Evolutionary conservation across 1,140 invertebrate genomes (phyloP).

Genomic region (Ceratoteleas bidentatus): DNA sequence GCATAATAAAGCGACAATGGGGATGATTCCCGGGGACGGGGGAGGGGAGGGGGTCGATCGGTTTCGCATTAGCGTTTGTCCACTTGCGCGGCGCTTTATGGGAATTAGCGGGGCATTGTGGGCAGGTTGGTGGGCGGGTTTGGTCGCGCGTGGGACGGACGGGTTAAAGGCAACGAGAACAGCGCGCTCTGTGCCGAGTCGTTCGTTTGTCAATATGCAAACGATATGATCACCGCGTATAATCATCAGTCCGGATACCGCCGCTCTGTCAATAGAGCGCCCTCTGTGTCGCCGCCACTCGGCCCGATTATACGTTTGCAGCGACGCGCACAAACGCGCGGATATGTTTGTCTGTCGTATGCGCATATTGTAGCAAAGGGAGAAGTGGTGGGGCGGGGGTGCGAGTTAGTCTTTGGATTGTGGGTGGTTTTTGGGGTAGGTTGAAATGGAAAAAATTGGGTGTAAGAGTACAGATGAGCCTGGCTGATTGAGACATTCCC

Average conservation of each 20-base stretch:
- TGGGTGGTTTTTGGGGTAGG: too few species aligned
- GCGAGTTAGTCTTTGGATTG: too few species aligned
- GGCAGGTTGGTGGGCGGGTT: conserved; percentile 76
- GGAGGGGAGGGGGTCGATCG: conserved; percentile 42
- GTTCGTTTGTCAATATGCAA: conserved; percentile 78
- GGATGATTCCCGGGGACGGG: conserved; percentile 10
- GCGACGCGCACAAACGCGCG: conserved; percentile 1
- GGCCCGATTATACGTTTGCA: conserved; percentile 30
- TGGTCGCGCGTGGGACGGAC: conserved; percentile 71
- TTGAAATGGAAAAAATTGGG: too few species aligned
- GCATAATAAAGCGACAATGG: conserved; percentile 47
- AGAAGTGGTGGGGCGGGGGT: too few species aligned
- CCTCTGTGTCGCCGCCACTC: conserved; percentile 40
- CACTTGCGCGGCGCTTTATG: conserved; percentile 80
- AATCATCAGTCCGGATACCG: conserved; percentile 72
- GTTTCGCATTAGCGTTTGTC: conserved; percentile 73
- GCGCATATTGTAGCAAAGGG: conserved; percentile 46
- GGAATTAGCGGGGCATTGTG: conserved; percentile 80
- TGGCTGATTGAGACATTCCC: too few species aligned
- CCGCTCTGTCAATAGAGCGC: conserved; percentile 77
- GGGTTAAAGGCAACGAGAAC: conserved; percentile 58
- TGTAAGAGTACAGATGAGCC: too few species aligned
- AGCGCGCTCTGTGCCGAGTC: conserved; percentile 62
- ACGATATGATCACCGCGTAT: conserved; percentile 78
- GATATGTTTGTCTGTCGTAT: conserved; percentile 17